Evolutionary conservation across 2,113 vertebrate species (phyloP).

Genomic region (Osmerus eperlanus): DNA sequence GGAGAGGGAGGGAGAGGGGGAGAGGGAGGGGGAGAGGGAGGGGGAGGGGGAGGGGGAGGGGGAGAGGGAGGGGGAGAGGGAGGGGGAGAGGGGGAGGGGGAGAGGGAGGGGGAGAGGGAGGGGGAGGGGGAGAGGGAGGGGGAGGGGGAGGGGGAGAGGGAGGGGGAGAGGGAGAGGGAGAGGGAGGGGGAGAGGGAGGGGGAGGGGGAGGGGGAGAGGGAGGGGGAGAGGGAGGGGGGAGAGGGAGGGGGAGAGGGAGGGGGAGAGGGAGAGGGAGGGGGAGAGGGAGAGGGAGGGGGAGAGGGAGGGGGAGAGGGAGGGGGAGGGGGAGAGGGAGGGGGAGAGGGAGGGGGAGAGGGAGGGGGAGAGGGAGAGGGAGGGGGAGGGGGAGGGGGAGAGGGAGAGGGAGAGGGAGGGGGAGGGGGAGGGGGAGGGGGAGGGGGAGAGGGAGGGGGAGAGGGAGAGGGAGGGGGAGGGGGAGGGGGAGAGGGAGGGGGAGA

Average conservation of each 20-base stretch:
- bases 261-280: neutral
- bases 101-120: neutral
- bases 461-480: constrained; percentile 7
- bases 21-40: neutral
- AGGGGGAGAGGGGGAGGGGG: no score
- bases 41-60: neutral
- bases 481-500: neutral
- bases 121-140: no score
- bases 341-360: no score
- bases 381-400: neutral
- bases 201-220: neutral
- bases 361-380: no score
- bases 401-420: no score
- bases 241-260: neutral
- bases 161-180: constrained; percentile 12
- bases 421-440: constrained; percentile 15
- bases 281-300: no score
- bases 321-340: neutral
- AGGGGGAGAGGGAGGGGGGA: constrained; percentile 11
- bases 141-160: neutral
- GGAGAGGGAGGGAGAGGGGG: no score
- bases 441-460: neutral
- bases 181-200: neutral
- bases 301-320: neutral
- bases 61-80: neutral